Evolutionary conservation across 2,888 invertebrate species (phyloP).

Genomic region (Drosophila paramelanica): DNA sequence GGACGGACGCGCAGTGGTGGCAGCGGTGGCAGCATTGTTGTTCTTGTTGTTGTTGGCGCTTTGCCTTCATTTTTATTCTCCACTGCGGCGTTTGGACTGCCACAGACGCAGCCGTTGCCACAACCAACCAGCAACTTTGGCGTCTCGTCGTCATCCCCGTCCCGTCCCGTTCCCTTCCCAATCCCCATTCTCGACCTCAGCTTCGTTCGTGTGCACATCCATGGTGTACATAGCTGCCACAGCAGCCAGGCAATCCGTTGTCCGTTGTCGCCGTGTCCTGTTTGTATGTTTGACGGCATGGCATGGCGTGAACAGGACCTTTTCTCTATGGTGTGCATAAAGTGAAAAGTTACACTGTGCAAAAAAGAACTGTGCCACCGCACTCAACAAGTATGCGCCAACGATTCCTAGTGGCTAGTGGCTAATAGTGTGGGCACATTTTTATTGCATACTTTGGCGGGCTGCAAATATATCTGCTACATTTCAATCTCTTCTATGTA

Average conservation of each 20-base stretch:
- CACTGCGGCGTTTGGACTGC: slow-evolving; percentile 55
- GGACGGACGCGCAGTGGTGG: slow-evolving; percentile 28
- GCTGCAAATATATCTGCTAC: neutral
- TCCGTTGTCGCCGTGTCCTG: slow-evolving; percentile 46
- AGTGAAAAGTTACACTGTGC: slow-evolving; percentile 70
- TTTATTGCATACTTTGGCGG: slow-evolving; percentile 42
- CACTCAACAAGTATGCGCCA: slow-evolving; percentile 32
- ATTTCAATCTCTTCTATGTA: neutral
- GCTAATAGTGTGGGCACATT: slow-evolving; percentile 6
- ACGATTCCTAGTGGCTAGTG: neutral
- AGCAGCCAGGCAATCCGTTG: slow-evolving; percentile 47
- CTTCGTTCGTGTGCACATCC: slow-evolving; percentile 56
- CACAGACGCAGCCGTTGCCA: slow-evolving; percentile 61
- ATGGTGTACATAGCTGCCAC: slow-evolving; percentile 73
- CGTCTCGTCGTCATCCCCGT: slow-evolving; percentile 47
- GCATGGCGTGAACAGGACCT: slow-evolving; percentile 75
- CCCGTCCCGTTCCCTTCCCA: slow-evolving; percentile 1
- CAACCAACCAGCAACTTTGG: slow-evolving; percentile 74
- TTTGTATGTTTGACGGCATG: slow-evolving; percentile 74
- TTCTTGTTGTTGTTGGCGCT: slow-evolving; percentile 22
- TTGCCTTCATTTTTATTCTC: slow-evolving; percentile 28
- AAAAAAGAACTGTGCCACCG: slow-evolving; percentile 26
- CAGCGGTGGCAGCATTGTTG: slow-evolving; percentile 8
- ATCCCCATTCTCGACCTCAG: neutral
- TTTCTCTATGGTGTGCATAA: slow-evolving; percentile 53